Conservation (phyloP, 1,140 invertebrate genomes). For the Apis mellifera region DNA sequence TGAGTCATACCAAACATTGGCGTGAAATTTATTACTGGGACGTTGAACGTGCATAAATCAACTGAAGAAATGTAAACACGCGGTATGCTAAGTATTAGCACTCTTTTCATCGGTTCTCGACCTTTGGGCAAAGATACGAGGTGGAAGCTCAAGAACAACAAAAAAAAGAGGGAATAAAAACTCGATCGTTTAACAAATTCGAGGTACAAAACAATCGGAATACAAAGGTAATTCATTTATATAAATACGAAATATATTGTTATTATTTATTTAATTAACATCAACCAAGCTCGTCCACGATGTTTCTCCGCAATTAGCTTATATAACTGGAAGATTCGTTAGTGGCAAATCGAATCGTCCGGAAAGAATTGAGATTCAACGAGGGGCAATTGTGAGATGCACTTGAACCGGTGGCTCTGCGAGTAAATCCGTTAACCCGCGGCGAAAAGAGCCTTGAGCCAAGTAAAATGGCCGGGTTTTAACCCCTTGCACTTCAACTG, state of each 20-base stretch:
- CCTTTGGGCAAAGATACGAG: background rate
- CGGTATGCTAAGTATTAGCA: background rate
- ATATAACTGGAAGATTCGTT: slow-evolving; percentile 19
- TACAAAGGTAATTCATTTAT: background rate
- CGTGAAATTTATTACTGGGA: background rate
- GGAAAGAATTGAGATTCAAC: slow-evolving; percentile 18
- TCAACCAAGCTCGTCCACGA: background rate
- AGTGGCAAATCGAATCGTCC: slow-evolving; percentile 24
- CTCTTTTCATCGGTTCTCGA: background rate
- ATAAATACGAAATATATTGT: background rate
- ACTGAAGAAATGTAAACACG: background rate
- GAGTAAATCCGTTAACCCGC: slow-evolving; percentile 15
- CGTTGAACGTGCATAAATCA: slow-evolving; percentile 1
- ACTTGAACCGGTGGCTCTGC: slow-evolving; percentile 2
- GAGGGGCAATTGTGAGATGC: slow-evolving; percentile 20
- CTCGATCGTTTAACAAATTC: background rate
- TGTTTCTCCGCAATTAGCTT: slow-evolving; percentile 8
- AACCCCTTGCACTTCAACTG: background rate
- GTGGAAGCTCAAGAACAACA: background rate
- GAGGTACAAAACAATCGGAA: too few species aligned
- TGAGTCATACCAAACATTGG: background rate
- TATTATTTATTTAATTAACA: slow-evolving; percentile 27
- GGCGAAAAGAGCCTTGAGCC: slow-evolving; percentile 17
- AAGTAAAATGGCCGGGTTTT: slow-evolving; percentile 15
- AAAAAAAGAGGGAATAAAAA: too few species aligned